Percentiles rank a stretch among this genome's conserved stretches.
Evolutionary conservation across 2,888 invertebrate species (phyloP).

Genomic region (Conus canariensis): DNA sequence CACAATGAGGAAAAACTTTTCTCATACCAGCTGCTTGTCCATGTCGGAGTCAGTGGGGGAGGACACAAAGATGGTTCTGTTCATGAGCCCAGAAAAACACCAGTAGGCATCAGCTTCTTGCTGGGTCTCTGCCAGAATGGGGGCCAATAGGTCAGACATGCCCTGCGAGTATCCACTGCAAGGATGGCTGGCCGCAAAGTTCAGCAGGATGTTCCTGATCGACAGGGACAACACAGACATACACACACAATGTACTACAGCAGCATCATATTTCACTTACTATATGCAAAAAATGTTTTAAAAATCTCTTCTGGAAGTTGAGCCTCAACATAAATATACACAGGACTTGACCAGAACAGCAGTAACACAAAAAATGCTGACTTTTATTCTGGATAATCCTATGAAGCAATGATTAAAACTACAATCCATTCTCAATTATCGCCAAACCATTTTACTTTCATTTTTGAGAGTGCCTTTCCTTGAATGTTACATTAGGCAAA

Average conservation of each 20-base stretch:
- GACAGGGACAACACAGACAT: slow-evolving; percentile 42
- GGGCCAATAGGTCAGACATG: slow-evolving; percentile 81
- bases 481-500: too few relatives aligned
- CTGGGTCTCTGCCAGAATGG: slow-evolving; percentile 79
- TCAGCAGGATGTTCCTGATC: slow-evolving; percentile 89
- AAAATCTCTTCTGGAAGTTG: too few relatives aligned
- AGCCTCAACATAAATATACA: too few relatives aligned
- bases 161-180: slow-evolving; percentile 78
- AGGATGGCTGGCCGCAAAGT: slow-evolving; percentile 92
- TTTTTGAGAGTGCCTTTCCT: too few relatives aligned
- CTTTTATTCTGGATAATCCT: too few relatives aligned
- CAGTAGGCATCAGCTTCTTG: slow-evolving; percentile 80
- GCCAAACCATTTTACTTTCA: too few relatives aligned
- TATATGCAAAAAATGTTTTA: too few relatives aligned
- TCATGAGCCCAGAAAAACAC: slow-evolving; percentile 81
- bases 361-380: too few relatives aligned
- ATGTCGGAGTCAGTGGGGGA: slow-evolving; percentile 96
- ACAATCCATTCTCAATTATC: too few relatives aligned
- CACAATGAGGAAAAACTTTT: neutral
- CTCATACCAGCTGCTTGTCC: slow-evolving; percentile 90
- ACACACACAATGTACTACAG: neutral
- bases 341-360: too few relatives aligned
- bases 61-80: slow-evolving; percentile 91
- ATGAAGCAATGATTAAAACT: too few relatives aligned
- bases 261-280: too few relatives aligned